Conservation (phyloP, 2,113 vertebrate genomes). For the Stegostoma tigrinum region DNA sequence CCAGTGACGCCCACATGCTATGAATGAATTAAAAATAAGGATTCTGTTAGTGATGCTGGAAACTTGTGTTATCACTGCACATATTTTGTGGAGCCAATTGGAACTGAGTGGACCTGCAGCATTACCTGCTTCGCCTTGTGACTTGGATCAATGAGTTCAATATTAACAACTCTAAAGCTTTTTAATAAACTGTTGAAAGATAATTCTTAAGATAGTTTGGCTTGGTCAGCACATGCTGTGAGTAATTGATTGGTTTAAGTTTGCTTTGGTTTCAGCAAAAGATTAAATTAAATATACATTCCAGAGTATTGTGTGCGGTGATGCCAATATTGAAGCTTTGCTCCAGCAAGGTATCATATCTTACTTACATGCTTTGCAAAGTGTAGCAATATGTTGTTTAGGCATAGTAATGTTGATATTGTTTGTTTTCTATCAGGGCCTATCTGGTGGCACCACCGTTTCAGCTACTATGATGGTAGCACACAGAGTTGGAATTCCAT, state of each 20-base stretch:
- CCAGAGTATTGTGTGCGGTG: neutral
- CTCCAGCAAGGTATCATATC: neutral
- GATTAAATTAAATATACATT: neutral
- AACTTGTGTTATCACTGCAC: neutral
- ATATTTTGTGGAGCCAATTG: neutral
- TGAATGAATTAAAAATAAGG: too few species aligned
- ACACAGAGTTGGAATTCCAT: slow-evolving; percentile 65
- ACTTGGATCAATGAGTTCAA: neutral
- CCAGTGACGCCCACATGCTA: too few species aligned
- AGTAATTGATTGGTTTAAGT: neutral
- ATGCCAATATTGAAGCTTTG: neutral
- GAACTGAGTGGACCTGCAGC: neutral
- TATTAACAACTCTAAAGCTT: neutral
- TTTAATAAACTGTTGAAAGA: neutral
- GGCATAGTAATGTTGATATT: neutral
- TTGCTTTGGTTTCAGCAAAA: neutral
- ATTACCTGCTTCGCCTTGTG: neutral
- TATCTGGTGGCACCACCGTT: slow-evolving; percentile 78
- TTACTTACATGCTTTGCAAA: neutral
- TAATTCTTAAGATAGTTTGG: neutral
- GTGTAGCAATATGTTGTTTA: neutral
- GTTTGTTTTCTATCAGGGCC: slow-evolving; percentile 53
- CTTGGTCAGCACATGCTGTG: neutral
- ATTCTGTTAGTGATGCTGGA: neutral
- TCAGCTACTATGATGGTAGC: slow-evolving; percentile 79